Evolutionary conservation across 2,797 vertebrate species (phyloP).

Genomic region (Macrochelys suwanniensis): DNA sequence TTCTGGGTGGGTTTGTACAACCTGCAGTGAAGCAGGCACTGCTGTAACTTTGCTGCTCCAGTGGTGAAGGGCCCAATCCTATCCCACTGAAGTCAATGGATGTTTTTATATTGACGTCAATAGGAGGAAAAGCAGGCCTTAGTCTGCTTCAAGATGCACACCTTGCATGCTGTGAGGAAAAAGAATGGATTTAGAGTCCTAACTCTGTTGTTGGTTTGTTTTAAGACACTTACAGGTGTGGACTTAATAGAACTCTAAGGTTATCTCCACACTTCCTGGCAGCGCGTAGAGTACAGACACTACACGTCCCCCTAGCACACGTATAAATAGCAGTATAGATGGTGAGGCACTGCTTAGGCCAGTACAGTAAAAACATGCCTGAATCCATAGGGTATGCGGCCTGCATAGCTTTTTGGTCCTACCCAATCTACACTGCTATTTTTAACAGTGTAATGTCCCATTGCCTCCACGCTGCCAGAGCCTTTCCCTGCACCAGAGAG

Average conservation of each 20-base stretch:
- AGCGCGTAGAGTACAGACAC: neutral
- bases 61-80: neutral
- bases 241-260: neutral
- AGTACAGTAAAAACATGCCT: neutral
- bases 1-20: neutral
- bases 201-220: neutral
- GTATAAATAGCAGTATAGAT: neutral
- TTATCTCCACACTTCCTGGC: neutral
- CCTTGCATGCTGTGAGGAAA: neutral
- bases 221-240: neutral
- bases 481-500: too few relatives aligned
- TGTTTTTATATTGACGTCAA: neutral
- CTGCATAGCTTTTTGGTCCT: too few relatives aligned
- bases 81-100: neutral
- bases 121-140: neutral
- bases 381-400: neutral
- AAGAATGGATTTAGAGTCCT: neutral
- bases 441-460: too few relatives aligned
- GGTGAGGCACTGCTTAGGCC: neutral
- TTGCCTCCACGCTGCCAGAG: too few relatives aligned
- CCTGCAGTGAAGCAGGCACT: neutral
- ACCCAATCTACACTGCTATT: too few relatives aligned
- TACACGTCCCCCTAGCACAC: neutral
- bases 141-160: neutral
- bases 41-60: neutral